Conservation (phyloP, 2,888 invertebrate genomes). For the Stomorhina lunata region DNA sequence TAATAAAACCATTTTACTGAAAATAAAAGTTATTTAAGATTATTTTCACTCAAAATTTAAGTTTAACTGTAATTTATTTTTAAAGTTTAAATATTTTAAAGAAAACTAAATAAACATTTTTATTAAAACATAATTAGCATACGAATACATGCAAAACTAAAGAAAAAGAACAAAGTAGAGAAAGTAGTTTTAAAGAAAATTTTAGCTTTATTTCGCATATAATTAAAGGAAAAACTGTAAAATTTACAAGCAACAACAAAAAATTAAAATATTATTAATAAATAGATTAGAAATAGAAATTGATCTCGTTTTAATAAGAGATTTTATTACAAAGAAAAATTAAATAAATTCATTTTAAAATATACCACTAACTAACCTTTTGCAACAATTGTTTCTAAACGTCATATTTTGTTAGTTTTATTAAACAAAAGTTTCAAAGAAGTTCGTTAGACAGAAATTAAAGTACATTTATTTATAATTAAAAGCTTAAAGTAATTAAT, state of each 20-base stretch:
- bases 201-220: slow-evolving; percentile 26
- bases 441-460: no score
- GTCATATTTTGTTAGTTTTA: no score
- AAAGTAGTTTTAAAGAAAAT: neutral
- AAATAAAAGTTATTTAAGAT: neutral
- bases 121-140: neutral
- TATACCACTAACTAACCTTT: no score
- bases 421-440: no score
- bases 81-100: no score
- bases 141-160: slow-evolving; percentile 10
- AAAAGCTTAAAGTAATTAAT: no score
- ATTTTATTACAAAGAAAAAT: neutral
- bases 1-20: no score
- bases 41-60: neutral
- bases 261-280: slow-evolving; percentile 7
- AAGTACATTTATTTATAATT: no score
- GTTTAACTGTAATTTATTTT: slow-evolving; percentile 30
- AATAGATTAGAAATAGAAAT: neutral
- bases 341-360: neutral
- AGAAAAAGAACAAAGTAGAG: neutral
- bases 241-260: slow-evolving; percentile 31
- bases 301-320: slow-evolving; percentile 31
- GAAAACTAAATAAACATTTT: no score
- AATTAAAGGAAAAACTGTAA: neutral
- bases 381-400: no score